Percentiles rank a stretch among this genome's conserved stretches.
Evolutionary conservation across 2,113 vertebrate species (phyloP).

Genomic region (Thunnus maccoyii): DNA sequence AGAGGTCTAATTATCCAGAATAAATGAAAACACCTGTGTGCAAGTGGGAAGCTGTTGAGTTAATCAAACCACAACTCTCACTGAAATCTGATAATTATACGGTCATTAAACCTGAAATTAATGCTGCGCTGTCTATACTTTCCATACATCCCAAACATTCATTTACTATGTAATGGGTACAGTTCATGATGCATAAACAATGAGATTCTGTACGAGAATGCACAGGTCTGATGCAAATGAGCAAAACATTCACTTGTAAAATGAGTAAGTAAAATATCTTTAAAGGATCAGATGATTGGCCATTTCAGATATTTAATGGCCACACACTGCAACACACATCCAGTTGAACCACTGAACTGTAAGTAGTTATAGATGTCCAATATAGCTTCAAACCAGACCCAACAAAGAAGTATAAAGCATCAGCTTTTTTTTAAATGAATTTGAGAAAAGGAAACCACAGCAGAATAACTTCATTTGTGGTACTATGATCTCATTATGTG

Average conservation of each 20-base stretch:
- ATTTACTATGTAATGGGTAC: background rate
- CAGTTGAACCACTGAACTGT: slow-evolving; percentile 33
- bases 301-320: slow-evolving; percentile 2
- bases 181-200: background rate
- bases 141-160: background rate
- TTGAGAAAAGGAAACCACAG: slow-evolving; percentile 32
- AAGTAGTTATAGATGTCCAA: slow-evolving; percentile 37
- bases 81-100: slow-evolving; percentile 12
- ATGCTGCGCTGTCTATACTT: background rate
- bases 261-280: slow-evolving; percentile 2
- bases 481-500: slow-evolving; percentile 51
- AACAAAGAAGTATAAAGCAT: slow-evolving; percentile 17
- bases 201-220: slow-evolving; percentile 10
- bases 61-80: background rate
- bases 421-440: slow-evolving; percentile 40
- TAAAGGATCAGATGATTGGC: background rate
- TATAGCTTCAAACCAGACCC: slow-evolving; percentile 31
- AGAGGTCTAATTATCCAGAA: slow-evolving; percentile 38
- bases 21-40: slow-evolving; percentile 44
- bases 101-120: slow-evolving; percentile 15
- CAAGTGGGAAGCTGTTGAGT: slow-evolving; percentile 1
- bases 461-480: slow-evolving; percentile 54
- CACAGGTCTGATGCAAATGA: slow-evolving; percentile 8
- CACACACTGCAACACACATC: background rate
- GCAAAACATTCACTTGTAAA: background rate